Evolutionary conservation across 1,140 invertebrate genomes (phyloP).

Genomic region (Lordiphosa stackelbergi): DNA sequence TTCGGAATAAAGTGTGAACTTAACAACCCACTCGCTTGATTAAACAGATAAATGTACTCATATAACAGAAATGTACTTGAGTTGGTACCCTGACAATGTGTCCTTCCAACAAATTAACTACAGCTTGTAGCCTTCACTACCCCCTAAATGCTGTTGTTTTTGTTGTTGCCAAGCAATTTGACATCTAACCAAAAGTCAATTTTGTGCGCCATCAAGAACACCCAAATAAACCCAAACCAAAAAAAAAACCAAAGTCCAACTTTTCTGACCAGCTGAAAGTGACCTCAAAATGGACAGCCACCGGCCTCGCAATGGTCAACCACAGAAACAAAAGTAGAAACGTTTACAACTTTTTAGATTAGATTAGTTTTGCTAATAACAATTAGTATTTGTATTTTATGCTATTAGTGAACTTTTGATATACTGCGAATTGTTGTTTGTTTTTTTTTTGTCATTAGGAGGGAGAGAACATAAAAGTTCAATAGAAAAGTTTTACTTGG

Average conservation of each 20-base stretch:
- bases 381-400: constrained; percentile 77
- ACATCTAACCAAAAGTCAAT: constrained; percentile 70
- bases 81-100: constrained; percentile 42
- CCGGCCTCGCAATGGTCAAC: constrained; percentile 27
- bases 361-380: constrained; percentile 76
- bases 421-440: constrained; percentile 9
- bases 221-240: constrained; percentile 61
- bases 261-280: constrained; percentile 52
- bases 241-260: constrained; percentile 19
- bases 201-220: constrained; percentile 66
- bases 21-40: no score
- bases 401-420: constrained; percentile 50
- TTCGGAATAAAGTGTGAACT: no score
- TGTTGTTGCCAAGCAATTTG: constrained; percentile 45
- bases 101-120: constrained; percentile 51
- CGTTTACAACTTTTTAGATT: constrained; percentile 77
- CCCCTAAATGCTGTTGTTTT: constrained; percentile 1
- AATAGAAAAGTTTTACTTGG: constrained; percentile 21
- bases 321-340: constrained; percentile 69
- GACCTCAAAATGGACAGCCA: constrained; percentile 61
- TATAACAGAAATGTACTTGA: no score
- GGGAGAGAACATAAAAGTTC: constrained; percentile 21
- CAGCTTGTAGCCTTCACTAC: constrained; percentile 15
- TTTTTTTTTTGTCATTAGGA: no score
- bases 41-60: no score